Evolutionary conservation across 2,888 invertebrate species (phyloP), one percentile per base, ranked within the genome.

Genomic region (Tetrapedia diversipes): DNA sequence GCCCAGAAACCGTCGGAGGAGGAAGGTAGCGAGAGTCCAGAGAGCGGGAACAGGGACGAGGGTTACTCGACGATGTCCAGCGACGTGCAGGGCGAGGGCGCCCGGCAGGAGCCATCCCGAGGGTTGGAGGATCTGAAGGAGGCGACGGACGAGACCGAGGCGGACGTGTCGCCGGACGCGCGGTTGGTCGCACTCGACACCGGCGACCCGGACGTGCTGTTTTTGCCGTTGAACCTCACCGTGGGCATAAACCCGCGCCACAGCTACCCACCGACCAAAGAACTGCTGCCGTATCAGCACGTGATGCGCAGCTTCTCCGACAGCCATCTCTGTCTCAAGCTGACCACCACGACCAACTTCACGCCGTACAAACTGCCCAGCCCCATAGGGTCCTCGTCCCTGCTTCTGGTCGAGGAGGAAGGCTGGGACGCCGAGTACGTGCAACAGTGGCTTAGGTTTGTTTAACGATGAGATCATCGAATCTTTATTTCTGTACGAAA

Each of bases 41-140:
- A 95, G 87, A 95, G 95, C 86, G 95, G 95, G 49, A 95, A 95
- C 82, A 94, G 96, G 83, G 96, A 96, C 92, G 96, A 96, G 90
- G 96, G 96, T 22, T 96, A 96, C 91, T 96, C 96, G 74, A 96
- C 96, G 4, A 96, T 96, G 96, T 96, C 96, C 14, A 96, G 96
- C 79, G 96, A 96, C 89, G 95, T 96, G 0, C 96, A 96, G 90
- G 95, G 95, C 0, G 95, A 95, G 86, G 94, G 95, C 1, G 94
- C 94, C 0, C 88, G 92, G 45, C 92, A 92, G 64, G 94, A 94
- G 73, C 94, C 94, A 86, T 92, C 94, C 79, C 90, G 94, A 72
- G 94, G 94, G 10, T 90, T 96, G 10, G 95, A 96, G 79, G 95
- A 95, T 88, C 93, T 96, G 39, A 95, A 95, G 89, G 95, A 96